Evolutionary conservation across 2,888 invertebrate genomes (phyloP).

Genomic region (Dynastes hyllus): DNA sequence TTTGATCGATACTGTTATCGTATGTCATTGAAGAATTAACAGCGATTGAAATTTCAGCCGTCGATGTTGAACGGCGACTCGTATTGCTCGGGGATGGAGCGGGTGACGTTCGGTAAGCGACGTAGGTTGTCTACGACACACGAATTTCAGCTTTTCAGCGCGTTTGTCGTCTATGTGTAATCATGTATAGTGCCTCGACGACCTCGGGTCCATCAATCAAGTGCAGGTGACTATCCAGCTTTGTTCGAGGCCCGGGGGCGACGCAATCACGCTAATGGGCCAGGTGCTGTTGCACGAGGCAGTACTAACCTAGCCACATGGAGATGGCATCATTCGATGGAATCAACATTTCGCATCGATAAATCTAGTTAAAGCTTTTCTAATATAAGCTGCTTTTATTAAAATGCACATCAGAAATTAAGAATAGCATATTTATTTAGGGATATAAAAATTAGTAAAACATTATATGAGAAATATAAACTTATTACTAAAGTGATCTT

Average conservation of each 20-base stretch:
- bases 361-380: background rate
- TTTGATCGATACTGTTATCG: background rate
- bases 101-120: background rate
- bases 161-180: conserved; percentile 54
- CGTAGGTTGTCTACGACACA: conserved; percentile 4
- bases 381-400: no score
- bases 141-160: conserved; percentile 35
- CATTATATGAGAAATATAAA: no score
- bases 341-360: background rate
- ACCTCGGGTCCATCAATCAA: conserved; percentile 57
- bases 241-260: conserved; percentile 47
- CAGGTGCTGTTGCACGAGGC: conserved; percentile 55
- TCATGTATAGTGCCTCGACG: conserved; percentile 60
- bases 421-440: no score
- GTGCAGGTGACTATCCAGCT: conserved; percentile 59
- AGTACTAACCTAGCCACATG: conserved; percentile 8
- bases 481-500: no score
- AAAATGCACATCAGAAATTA: no score
- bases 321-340: background rate
- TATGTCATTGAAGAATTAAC: conserved; percentile 29
- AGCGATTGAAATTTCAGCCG: conserved; percentile 44
- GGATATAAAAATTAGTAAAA: no score
- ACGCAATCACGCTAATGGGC: conserved; percentile 65
- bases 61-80: conserved; percentile 23
- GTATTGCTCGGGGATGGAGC: conserved; percentile 6